Evolutionary conservation across 30 jellyfish, hydroid and myxozoan genomes (phyloP).

Genomic region (Aurelia aurita complex sp. Pacific): DNA sequence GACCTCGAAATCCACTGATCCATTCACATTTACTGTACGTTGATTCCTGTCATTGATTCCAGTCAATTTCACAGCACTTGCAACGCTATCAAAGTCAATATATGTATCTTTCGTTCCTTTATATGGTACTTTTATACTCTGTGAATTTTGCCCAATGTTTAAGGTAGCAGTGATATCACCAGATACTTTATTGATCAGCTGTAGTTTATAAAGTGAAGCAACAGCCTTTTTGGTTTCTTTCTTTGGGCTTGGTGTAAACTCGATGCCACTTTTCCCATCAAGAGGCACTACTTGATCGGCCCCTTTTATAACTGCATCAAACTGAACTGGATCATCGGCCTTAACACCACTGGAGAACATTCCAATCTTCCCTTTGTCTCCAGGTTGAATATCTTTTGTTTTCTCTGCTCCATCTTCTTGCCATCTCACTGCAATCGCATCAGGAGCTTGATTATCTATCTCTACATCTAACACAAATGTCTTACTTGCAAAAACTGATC

Average conservation of each 20-base stretch:
- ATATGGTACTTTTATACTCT: conserved; percentile 26
- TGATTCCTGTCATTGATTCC: conserved; percentile 31
- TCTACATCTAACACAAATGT: conserved; percentile 24
- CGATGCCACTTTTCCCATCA: conserved; percentile 8
- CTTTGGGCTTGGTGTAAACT: conserved; percentile 23
- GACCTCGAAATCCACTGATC: neutral
- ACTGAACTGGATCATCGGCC: conserved; percentile 19
- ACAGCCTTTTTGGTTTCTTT: neutral
- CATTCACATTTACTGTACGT: conserved; percentile 28
- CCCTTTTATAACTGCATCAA: conserved; percentile 32
- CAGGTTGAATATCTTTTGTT: neutral
- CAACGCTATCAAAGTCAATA: neutral
- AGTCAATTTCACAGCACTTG: neutral
- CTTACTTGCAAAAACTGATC: conserved; percentile 15
- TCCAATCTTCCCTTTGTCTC: neutral
- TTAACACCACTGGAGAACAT: neutral
- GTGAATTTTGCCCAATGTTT: conserved; percentile 18
- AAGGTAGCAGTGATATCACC: conserved; percentile 8
- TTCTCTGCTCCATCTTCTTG: neutral
- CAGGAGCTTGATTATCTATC: conserved; percentile 26
- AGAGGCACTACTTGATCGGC: conserved; percentile 6
- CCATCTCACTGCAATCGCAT: conserved; percentile 30
- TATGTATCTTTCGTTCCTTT: neutral
- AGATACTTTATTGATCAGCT: conserved; percentile 34
- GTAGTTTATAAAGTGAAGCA: conserved; percentile 5